A percentile compares a stretch with the other conserved stretches of the same genome.
Evolutionary conservation across 2,888 invertebrate genomes (phyloP).

Genomic region (Tenthredo amoena): DNA sequence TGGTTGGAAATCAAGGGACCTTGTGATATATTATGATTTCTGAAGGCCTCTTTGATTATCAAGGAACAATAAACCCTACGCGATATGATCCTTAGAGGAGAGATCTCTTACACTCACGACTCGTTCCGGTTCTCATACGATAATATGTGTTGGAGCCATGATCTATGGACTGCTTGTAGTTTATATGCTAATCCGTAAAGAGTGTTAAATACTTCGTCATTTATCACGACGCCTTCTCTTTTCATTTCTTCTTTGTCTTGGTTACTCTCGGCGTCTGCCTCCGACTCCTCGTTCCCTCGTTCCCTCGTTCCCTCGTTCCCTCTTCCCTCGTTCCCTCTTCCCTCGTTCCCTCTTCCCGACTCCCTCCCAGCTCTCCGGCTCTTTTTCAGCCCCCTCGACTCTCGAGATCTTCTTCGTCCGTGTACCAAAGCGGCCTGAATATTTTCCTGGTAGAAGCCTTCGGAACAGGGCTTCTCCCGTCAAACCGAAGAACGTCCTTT

Average conservation of each 20-base stretch:
- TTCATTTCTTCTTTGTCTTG: conserved; percentile 50
- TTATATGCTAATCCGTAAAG: conserved; percentile 78
- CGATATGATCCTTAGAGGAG: conserved; percentile 42
- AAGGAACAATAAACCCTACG: conserved; percentile 44
- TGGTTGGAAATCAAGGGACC: conserved; percentile 16
- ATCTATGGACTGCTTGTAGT: conserved; percentile 78
- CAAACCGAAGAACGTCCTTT: not conserved
- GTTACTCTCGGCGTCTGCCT: conserved; percentile 40
- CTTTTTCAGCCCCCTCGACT: conserved; percentile 51
- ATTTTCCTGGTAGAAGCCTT: not conserved
- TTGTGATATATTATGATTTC: conserved; percentile 28
- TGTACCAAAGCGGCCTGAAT: conserved; percentile 32
- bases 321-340: conserved; percentile 11
- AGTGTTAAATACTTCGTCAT: conserved; percentile 79
- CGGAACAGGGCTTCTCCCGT: not conserved
- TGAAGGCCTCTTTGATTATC: conserved; percentile 34
- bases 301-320: conserved; percentile 42
- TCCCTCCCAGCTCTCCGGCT: conserved; percentile 36
- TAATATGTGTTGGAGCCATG: conserved; percentile 75
- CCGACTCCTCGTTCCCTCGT: conserved; percentile 47
- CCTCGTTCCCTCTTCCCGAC: conserved; percentile 31
- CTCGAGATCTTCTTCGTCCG: not conserved
- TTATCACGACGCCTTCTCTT: conserved; percentile 72
- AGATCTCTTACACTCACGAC: conserved; percentile 42
- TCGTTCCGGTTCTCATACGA: conserved; percentile 53